Evolutionary conservation across 2,888 invertebrate species (phyloP).

Genomic region (Stenurella melanura): DNA sequence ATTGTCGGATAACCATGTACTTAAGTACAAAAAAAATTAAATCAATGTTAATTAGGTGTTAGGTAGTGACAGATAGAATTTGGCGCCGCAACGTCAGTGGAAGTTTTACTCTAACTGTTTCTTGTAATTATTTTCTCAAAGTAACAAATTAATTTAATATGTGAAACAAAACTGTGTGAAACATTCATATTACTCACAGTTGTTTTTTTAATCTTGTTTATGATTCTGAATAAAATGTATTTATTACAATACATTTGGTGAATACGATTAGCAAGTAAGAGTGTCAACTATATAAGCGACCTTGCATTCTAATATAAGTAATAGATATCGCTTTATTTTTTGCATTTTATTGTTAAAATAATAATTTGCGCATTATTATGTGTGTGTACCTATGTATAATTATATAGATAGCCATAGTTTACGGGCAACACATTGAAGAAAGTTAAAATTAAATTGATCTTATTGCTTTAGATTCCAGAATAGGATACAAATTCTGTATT

Average conservation of each 20-base stretch:
- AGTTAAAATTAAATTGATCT: no score
- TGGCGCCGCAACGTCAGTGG: no score
- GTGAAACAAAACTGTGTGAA: background rate
- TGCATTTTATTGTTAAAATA: background rate
- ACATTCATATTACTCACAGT: background rate
- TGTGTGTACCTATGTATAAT: no score
- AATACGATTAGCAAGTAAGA: background rate
- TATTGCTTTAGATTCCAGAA: no score
- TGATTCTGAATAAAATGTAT: background rate
- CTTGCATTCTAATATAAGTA: background rate
- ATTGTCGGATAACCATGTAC: no score
- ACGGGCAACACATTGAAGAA: no score
- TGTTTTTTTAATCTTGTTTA: background rate
- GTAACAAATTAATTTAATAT: background rate
- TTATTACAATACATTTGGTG: background rate
- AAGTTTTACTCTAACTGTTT: no score
- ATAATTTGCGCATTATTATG: background rate
- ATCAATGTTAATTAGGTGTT: no score
- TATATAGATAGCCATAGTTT: no score
- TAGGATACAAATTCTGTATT: no score
- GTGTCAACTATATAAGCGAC: background rate
- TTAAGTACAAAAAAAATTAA: no score
- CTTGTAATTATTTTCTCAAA: background rate
- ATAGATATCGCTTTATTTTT: background rate
- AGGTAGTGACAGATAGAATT: no score